Evolutionary conservation across 2,797 vertebrate genomes (phyloP).

Genomic region (Cottoperca gobio): DNA sequence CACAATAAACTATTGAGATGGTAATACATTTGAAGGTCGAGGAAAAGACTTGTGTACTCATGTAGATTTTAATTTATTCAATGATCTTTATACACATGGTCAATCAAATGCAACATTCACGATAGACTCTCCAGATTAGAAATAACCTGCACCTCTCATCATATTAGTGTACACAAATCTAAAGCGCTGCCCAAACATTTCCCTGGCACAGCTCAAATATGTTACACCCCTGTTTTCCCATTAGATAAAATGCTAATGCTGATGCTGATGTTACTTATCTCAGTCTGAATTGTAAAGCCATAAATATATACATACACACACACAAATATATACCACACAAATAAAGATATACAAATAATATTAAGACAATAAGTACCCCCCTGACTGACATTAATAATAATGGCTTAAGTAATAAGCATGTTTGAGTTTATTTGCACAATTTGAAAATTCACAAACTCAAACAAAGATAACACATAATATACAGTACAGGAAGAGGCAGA

Average conservation of each 20-base stretch:
- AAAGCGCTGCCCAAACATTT: neutral
- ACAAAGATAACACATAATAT: no score
- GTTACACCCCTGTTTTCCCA: neutral
- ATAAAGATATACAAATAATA: neutral
- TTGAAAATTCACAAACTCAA: no score
- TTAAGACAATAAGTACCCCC: neutral
- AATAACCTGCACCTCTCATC: neutral
- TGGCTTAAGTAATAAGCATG: neutral
- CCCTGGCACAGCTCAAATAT: neutral
- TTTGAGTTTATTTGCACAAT: no score
- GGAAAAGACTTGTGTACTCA: neutral
- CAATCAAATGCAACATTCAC: neutral
- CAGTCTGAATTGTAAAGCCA: neutral
- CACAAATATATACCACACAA: neutral
- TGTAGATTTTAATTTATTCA: constrained; percentile 1
- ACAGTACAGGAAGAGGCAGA: no score
- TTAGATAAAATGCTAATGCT: neutral
- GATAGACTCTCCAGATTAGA: neutral
- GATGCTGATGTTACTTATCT: neutral
- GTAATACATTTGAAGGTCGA: constrained; percentile 24
- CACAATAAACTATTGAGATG: constrained; percentile 6
- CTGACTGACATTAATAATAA: neutral
- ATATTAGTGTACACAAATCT: neutral
- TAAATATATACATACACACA: no score
- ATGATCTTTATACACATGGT: neutral